Evolutionary conservation across 1,140 invertebrate species (phyloP).

Genomic region (Conopomorpha cramerella): DNA sequence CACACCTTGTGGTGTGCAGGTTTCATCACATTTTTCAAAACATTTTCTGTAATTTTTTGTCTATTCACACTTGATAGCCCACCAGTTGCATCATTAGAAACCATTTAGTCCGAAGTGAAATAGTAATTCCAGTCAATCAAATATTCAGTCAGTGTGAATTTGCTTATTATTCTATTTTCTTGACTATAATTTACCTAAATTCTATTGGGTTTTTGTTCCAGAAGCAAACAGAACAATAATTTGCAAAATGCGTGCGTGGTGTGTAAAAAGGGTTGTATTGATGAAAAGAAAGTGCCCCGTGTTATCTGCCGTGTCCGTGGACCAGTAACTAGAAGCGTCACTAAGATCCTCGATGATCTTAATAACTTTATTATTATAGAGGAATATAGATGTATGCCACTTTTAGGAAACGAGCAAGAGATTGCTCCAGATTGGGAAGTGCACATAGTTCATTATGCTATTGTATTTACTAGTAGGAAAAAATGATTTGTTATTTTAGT

Average conservation of each 20-base stretch:
- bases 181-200: no score
- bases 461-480: slow-evolving; percentile 24
- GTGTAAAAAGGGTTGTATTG: slow-evolving; percentile 5
- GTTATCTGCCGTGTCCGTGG: slow-evolving; percentile 6
- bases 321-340: slow-evolving; percentile 20
- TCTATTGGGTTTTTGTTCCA: no score
- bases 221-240: background rate
- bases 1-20: no score
- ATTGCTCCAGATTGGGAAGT: slow-evolving; percentile 29
- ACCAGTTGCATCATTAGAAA: no score
- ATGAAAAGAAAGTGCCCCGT: slow-evolving; percentile 7
- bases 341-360: slow-evolving; percentile 11
- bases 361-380: slow-evolving; percentile 28
- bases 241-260: slow-evolving; percentile 4
- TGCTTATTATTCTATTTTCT: no score
- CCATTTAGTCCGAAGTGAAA: no score
- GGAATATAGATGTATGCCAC: slow-evolving; percentile 32
- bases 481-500: no score
- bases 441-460: slow-evolving; percentile 26
- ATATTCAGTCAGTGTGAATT: no score
- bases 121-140: no score
- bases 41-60: no score
- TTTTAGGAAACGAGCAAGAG: slow-evolving; percentile 28
- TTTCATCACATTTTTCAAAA: no score
- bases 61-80: no score